These are phyloP conservation scores for Cinclus cinclus DNA, from an alignment of 2,113 vertebrate genomes.

Conservation along the genomic window DNA sequence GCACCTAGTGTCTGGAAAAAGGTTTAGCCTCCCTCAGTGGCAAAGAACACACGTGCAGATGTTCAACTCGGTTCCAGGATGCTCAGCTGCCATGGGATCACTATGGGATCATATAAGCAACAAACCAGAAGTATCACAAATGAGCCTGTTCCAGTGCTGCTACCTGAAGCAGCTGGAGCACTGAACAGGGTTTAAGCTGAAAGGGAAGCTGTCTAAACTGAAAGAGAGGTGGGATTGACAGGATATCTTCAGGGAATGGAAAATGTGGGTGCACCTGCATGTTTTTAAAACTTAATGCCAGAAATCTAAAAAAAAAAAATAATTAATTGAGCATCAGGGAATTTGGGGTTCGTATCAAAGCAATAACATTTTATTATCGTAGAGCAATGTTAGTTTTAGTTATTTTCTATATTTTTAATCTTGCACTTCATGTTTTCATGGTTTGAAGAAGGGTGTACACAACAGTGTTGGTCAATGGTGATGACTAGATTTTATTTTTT, in stretches of 20 bases:
- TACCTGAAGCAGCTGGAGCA: neutral
- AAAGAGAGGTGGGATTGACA: neutral
- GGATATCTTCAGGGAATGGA: neutral
- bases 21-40: neutral
- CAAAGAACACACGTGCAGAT: neutral
- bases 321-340: neutral
- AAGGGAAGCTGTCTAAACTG: neutral
- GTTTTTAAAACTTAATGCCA: neutral
- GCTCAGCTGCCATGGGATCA: neutral
- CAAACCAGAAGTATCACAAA: neutral
- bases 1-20: neutral
- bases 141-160: neutral
- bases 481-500: neutral
- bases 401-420: neutral
- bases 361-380: neutral
- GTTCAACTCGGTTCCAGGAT: neutral
- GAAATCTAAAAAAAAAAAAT: neutral
- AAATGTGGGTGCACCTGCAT: neutral
- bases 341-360: neutral
- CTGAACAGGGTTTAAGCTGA: neutral
- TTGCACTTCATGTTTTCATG: neutral
- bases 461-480: neutral
- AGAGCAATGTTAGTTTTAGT: neutral
- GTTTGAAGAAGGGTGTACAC: fast-evolving
- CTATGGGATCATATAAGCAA: neutral